phyloP scores from a whole-genome alignment of 2,797 vertebrate genomes.

The Melopsittacus undulatus region DNA sequence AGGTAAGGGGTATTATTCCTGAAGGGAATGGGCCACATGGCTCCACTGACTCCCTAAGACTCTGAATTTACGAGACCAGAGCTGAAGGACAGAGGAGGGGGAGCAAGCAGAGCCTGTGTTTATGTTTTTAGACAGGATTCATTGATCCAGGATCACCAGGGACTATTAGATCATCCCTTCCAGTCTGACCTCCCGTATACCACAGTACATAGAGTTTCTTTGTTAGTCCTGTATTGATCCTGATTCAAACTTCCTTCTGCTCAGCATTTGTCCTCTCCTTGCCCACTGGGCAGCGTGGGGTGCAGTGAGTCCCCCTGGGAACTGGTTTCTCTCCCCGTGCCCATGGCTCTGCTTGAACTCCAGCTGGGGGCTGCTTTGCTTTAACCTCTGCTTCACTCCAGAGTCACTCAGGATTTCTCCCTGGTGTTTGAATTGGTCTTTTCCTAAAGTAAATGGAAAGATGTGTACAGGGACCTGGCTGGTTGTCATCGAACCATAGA shows the following conservation, averaged over 20 bases:
- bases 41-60: neutral
- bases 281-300: neutral
- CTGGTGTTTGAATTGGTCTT: neutral
- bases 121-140: conserved; percentile 61
- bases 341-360: neutral
- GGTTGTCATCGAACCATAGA: neutral
- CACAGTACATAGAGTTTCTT: conserved; percentile 42
- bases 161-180: conserved; percentile 60
- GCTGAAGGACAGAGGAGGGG: neutral
- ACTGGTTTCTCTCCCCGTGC: neutral
- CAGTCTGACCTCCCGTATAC: conserved; percentile 34
- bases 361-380: neutral
- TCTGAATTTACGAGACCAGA: neutral
- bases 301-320: neutral
- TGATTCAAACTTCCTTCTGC: conserved; percentile 12
- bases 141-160: conserved; percentile 53
- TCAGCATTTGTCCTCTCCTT: neutral
- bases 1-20: neutral
- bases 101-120: neutral
- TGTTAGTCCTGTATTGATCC: conserved; percentile 52
- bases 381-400: neutral
- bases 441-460: neutral
- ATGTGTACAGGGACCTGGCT: neutral
- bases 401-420: neutral
- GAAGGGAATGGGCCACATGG: neutral